Base-by-base conservation (phyloP, 1,140 invertebrate genomes). In the Brachionus calyciflorus region DNA sequence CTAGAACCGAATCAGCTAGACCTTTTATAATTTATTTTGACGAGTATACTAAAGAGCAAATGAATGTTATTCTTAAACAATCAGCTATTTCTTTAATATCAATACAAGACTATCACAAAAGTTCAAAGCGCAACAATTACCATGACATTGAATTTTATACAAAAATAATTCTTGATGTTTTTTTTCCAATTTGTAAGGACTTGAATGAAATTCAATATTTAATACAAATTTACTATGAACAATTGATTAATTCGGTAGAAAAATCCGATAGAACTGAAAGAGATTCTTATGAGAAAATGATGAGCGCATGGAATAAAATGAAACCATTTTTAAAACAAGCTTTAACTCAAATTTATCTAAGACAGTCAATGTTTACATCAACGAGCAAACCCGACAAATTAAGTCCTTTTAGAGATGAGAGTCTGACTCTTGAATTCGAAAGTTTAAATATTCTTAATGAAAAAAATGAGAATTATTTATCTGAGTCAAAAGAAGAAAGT, bases 171-270 rank as follows among this genome's bases (percentile, higher is more conserved):
- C 26, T 73, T 19, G 69, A 73, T 49, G 69, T 73, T 33, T 73
- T 73, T 53, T 73, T 51, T 24, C 46, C 69, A 4, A 73, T 73
- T 55, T 73, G 69, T 30, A 73, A 73, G 17, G 69, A 73, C 33
- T 73, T 73, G 46, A 73, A 73, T 26, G 69, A 73, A 73, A 73
- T 73, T 73, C 69, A 73, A n/a, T 73, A 73, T 73, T 73, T 73
- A 33, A 73, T 73, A 14, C 69, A 73, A 73, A 73, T 49, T 41
- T 73, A 73, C 41, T 51, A 51, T 73, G 69, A 73, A 40, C 69
- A 55, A 21, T 14, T 73, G 3, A 3, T 73, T n/a, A 60, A 12
- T 4, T 60, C 55, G 9, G 37, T 60, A 17, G 28, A 73, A 37
- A 49, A 55, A 5, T 10, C 12, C 33, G 69, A 73, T 7, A 37